Conservation (phyloP, 1,140 invertebrate genomes). For the Nautilus pompilius region DNA sequence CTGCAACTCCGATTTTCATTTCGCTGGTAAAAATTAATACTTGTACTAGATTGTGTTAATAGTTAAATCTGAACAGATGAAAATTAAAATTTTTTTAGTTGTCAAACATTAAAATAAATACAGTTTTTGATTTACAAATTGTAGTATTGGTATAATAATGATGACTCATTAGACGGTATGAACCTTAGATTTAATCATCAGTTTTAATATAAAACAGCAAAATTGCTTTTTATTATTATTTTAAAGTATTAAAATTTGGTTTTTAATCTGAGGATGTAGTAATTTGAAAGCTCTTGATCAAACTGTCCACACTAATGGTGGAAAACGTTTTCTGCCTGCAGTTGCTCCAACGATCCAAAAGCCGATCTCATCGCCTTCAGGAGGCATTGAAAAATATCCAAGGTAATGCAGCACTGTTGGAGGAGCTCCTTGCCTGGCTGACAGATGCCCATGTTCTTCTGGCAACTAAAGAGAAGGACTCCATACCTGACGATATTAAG, state of each 20-base stretch:
- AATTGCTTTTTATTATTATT: not conserved
- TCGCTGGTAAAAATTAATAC: too few species aligned
- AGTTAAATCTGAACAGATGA: too few species aligned
- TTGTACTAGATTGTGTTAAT: too few species aligned
- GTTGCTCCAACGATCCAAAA: conserved; percentile 52
- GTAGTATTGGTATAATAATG: too few species aligned
- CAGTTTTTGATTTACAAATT: too few species aligned
- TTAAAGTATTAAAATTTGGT: not conserved
- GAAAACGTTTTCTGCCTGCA: too few species aligned
- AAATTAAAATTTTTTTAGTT: too few species aligned
- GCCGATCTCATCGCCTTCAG: conserved; percentile 81
- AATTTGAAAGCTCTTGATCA: not conserved
- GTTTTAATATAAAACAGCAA: too few species aligned
- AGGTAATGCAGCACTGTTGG: conserved; percentile 67
- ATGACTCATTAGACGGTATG: too few species aligned
- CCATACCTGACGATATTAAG: conserved; percentile 66
- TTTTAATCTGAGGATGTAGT: not conserved
- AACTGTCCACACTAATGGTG: not conserved
- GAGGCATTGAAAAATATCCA: conserved; percentile 65
- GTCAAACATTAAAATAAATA: too few species aligned
- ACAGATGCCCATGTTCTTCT: conserved; percentile 83
- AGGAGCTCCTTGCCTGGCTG: conserved; percentile 90
- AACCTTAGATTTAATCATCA: too few species aligned
- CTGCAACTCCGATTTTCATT: too few species aligned
- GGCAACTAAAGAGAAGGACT: conserved; percentile 81